Percentiles rank a stretch among this genome's conserved stretches.
Evolutionary conservation across 2,888 invertebrate species (phyloP).

Genomic region (Phlogophora meticulosa): DNA sequence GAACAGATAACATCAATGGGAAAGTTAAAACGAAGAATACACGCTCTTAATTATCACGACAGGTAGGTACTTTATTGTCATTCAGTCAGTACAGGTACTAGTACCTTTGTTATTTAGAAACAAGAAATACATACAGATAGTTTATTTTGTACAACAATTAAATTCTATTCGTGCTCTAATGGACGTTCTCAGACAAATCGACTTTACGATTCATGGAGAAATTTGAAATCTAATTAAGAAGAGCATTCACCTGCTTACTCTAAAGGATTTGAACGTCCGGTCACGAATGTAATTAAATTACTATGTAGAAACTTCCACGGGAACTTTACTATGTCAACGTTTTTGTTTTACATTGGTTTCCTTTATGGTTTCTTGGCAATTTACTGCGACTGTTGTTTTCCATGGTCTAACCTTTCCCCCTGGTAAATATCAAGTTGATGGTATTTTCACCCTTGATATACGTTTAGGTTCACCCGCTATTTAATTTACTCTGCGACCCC

Average conservation of each 20-base stretch:
- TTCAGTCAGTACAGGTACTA: slow-evolving; percentile 16
- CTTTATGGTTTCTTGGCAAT: slow-evolving; percentile 65
- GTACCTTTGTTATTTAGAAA: slow-evolving; percentile 16
- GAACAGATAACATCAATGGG: slow-evolving; percentile 55
- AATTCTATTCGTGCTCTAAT: slow-evolving; percentile 53
- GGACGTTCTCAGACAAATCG: slow-evolving; percentile 41
- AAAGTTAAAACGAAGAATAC: slow-evolving; percentile 53
- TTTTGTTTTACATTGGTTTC: slow-evolving; percentile 58
- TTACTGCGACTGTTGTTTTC: slow-evolving; percentile 51
- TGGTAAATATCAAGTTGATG: slow-evolving; percentile 64
- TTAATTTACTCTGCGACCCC: slow-evolving; percentile 56
- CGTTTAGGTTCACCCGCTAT: slow-evolving; percentile 63
- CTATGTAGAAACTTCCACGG: slow-evolving; percentile 68
- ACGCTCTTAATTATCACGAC: slow-evolving; percentile 50
- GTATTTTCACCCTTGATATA: slow-evolving; percentile 67
- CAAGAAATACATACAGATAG: slow-evolving; percentile 44
- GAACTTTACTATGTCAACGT: slow-evolving; percentile 60
- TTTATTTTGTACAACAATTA: slow-evolving; percentile 42
- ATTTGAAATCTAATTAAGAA: slow-evolving; percentile 72
- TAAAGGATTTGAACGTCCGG: slow-evolving; percentile 71
- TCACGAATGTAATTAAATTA: slow-evolving; percentile 78
- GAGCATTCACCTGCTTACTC: slow-evolving; percentile 68
- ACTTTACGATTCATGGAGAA: slow-evolving; percentile 63
- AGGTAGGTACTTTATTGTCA: slow-evolving; percentile 39
- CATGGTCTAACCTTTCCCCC: slow-evolving; percentile 67